Evolutionary conservation across 64 coral and sea anemone genomes (phyloP).

Genomic region (Dendrophyllia cribrosa): DNA sequence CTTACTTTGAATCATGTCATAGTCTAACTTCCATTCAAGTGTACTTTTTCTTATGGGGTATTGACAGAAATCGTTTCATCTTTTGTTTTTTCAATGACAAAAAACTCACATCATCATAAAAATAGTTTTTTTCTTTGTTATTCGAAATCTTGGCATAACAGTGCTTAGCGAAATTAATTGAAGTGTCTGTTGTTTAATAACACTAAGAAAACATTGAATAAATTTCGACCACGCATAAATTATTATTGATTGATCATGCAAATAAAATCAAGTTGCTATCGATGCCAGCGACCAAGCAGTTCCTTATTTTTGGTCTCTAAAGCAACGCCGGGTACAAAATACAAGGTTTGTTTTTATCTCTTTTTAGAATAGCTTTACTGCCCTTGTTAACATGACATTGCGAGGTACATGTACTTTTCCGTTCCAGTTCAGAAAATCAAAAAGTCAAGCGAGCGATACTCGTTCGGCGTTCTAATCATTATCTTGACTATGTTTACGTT

Average conservation of each 20-base stretch:
- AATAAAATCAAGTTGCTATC: not conserved
- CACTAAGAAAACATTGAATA: slow-evolving; percentile 16
- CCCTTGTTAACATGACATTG: not conserved
- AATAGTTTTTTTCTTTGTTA: not conserved
- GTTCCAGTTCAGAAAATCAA: not conserved
- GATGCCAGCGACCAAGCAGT: slow-evolving; percentile 1
- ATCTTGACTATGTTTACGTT: not conserved
- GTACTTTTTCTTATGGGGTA: not conserved
- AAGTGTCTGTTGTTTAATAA: slow-evolving; percentile 23
- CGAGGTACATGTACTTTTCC: not conserved
- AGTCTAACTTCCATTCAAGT: too few relatives aligned
- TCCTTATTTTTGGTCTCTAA: not conserved
- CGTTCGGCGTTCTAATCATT: not conserved
- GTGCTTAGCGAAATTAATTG: not conserved
- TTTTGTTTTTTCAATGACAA: not conserved
- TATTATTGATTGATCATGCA: slow-evolving; percentile 32
- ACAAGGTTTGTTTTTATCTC: slow-evolving; percentile 8
- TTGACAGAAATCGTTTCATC: not conserved
- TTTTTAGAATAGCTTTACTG: not conserved
- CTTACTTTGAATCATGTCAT: too few relatives aligned
- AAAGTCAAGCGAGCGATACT: not conserved
- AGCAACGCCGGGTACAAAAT: not conserved
- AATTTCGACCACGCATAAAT: slow-evolving; percentile 17
- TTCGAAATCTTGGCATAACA: not conserved
- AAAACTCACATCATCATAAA: not conserved